Evolutionary conservation across 2,113 vertebrate genomes (phyloP).

Genomic region (Gasterosteus aculeatus): DNA sequence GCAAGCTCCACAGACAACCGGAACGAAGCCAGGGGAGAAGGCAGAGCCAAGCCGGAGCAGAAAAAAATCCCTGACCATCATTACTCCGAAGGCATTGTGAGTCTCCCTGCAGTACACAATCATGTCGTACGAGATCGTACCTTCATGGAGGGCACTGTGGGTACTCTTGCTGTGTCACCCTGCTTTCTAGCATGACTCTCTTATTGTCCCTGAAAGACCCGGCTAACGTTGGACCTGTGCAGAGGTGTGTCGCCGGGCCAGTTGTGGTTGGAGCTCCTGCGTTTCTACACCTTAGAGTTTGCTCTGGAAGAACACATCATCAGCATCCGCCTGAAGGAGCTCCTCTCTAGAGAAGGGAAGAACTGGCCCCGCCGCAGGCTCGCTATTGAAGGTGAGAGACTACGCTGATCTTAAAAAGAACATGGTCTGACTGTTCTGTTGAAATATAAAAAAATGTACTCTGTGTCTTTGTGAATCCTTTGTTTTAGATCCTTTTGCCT

Average conservation of each 20-base stretch:
- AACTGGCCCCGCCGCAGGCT: constrained; percentile 97
- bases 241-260: constrained; percentile 87
- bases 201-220: constrained; percentile 76
- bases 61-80: constrained; percentile 80
- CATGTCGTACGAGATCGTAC: neutral
- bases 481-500: constrained; percentile 91
- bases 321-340: constrained; percentile 92
- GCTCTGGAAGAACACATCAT: constrained; percentile 95
- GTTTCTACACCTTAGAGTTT: constrained; percentile 98
- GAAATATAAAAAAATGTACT: neutral
- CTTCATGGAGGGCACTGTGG: neutral
- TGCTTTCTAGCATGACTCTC: neutral
- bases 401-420: neutral
- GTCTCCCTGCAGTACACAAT: constrained; percentile 28
- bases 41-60: constrained; percentile 84
- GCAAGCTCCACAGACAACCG: constrained; percentile 84
- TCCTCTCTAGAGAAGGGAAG: constrained; percentile 92
- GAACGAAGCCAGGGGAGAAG: constrained; percentile 78
- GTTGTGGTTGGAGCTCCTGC: constrained; percentile 95
- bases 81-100: constrained; percentile 86
- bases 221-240: constrained; percentile 81
- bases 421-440: neutral
- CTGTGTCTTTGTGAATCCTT: neutral
- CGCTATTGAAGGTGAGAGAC: constrained; percentile 91
- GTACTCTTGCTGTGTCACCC: neutral